phyloP scores from a whole-genome alignment of 2,888 invertebrate species.

The Drosophila neotestacea region DNA sequence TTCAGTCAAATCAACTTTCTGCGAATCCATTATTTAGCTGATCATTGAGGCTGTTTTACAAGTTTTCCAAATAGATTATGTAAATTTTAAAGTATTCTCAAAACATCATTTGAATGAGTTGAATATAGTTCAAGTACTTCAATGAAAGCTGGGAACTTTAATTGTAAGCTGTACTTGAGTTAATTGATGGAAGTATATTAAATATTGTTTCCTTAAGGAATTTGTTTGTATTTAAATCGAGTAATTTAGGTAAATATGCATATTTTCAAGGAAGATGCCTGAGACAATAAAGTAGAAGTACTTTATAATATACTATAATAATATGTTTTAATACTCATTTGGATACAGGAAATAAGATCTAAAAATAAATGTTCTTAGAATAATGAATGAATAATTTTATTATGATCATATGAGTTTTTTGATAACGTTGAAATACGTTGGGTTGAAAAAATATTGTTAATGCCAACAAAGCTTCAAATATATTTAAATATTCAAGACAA shows the following conservation, averaged over 20 bases:
- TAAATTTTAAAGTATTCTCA: background rate
- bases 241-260: background rate
- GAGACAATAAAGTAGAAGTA: background rate
- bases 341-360: too few species aligned
- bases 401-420: background rate
- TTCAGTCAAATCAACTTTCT: slow-evolving; percentile 1
- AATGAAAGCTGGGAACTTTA: background rate
- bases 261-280: background rate
- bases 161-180: background rate
- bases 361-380: background rate
- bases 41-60: background rate
- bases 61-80: background rate
- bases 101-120: background rate
- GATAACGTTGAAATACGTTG: background rate
- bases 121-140: background rate
- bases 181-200: background rate
- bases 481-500: too few species aligned
- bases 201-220: background rate
- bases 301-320: too few species aligned
- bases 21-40: background rate
- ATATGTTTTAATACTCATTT: too few species aligned
- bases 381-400: background rate
- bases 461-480: background rate
- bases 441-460: background rate
- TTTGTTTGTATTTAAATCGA: background rate